Percentiles rank a stretch among this genome's conserved stretches.
Conservation (phyloP, 2,797 vertebrate species). For the Eremophila alpestris region DNA sequence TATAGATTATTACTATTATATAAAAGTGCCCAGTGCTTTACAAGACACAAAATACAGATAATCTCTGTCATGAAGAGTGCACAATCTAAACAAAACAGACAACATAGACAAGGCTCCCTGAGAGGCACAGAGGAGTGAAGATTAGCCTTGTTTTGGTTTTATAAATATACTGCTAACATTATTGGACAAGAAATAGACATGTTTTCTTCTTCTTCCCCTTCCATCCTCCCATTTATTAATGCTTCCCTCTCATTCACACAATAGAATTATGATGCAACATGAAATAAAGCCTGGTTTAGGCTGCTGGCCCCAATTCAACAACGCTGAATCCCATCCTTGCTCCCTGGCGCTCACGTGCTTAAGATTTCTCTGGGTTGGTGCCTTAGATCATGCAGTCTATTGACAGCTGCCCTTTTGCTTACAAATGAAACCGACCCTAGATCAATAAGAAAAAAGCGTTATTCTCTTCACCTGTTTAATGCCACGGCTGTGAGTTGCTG, state of each 20-base stretch:
- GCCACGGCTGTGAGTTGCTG: neutral
- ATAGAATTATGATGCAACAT: conserved; percentile 3
- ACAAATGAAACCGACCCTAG: conserved; percentile 58
- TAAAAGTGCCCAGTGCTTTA: conserved; percentile 14
- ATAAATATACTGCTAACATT: conserved; percentile 29
- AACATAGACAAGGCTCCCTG: neutral
- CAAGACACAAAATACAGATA: conserved; percentile 21
- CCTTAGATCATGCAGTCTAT: conserved; percentile 41
- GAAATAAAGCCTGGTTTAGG: conserved; percentile 37
- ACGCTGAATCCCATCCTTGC: neutral
- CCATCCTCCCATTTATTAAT: conserved; percentile 5
- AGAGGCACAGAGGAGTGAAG: conserved; percentile 12
- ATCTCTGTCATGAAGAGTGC: neutral
- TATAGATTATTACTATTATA: conserved; percentile 2
- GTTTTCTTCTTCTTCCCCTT: neutral
- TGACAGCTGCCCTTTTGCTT: conserved; percentile 68
- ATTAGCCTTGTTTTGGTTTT: neutral
- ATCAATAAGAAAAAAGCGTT: conserved; percentile 51
- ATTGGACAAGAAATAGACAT: conserved; percentile 9
- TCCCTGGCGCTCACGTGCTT: neutral
- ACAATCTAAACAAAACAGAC: conserved; percentile 40
- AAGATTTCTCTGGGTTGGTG: conserved; percentile 26
- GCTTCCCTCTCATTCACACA: neutral
- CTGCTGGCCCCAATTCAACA: conserved; percentile 30
- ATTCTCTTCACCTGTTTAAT: conserved; percentile 61